Base-by-base conservation (phyloP, 2,888 invertebrate genomes). In the Hydriomena furcata region DNA sequence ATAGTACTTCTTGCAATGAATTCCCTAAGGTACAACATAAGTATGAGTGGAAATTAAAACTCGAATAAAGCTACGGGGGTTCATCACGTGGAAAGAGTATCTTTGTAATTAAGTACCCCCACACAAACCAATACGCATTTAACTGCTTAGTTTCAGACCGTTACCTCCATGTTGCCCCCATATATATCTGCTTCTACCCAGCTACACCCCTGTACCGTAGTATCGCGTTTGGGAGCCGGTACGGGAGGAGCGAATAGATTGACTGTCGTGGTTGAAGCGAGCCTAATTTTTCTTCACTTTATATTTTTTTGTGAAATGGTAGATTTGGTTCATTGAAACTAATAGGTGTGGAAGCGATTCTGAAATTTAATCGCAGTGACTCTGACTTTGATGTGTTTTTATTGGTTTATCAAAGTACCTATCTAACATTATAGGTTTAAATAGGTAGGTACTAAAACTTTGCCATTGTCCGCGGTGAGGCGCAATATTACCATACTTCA, bases 271-370 rank as follows among this genome's bases (percentile, higher is more conserved):
- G 79, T 79, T 58, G 73, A 70, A 76, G 76, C 73, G 71, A 67
- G 71, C 69, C 82, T 78, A 83, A 84, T 85, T 83, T 89, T 86
- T 87, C 80, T 73, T 66, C 55, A 59, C 68, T 72, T 73, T 77
- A 76, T 76, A 74, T 77, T 81, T 80, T 82, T 77, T 73, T 67
- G 31, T 48, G 58, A 55, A 48, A 35, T 38, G 48, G 36, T 43
- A 53, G 48, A 55, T 55, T 58, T 54, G 47, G 44, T 46, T 56
- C 43, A 61, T 58, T 56, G 56, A 61, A 61, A 58, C 42, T 46
- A 25, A 52, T 44, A 51, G 32, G 49, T 47, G 48, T 35, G 40
- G 49, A 43, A 46, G 46, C 43, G 37, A 44, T 49, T 52, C 27
- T 27, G 25, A 11, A 5, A 7, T 40, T 30, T 23, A 7, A 24